Evolutionary conservation across 2,797 vertebrate species (phyloP), one percentile per base, ranked within the genome.

Genomic region (Anabas testudineus): DNA sequence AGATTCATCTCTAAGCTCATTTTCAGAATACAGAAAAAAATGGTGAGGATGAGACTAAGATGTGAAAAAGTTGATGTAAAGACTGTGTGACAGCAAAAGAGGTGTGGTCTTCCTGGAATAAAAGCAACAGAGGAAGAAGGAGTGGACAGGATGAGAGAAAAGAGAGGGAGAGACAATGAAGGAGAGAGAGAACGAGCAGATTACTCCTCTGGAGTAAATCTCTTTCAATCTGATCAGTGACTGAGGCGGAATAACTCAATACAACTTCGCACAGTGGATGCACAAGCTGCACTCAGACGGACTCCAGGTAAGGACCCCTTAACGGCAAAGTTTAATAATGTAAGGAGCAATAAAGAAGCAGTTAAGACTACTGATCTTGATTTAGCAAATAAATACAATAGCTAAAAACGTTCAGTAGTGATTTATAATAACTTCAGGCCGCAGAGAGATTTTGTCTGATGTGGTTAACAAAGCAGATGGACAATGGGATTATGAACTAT

Each of bases 171-270:
- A 80, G 79, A 82, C 65, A 74, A 57, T 43, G 57, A 73, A 60
- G 77, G 75, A 80, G 81, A 76, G 87, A 71, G 59, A 76, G 61
- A 87, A 79, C 41, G 63, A 78, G 53, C 43, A 59, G 71, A 89
- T 80, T 74, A 69, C 59, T 79, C 59, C 59, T 71, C 68, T 70
- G 71, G 74, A 87, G 85, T 89, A 93, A 90, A 89, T 90, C 88
- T 80, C 76, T 83, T 63, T 72, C 88, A 91, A 86, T 87, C 89
- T 90, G 73, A 83, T 90, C 86, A 89, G 85, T 46, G 71, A 63
- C 61, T 75, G 71, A 84, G 71, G 78, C n/a, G 59, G 68, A 82
- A 67, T 54, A 47, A 80, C 54, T 65, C 60, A 67, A 69, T 22
- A n/a, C 71, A 54, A 22, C 45, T 66, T 71, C 63, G 49, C 47